Percentiles rank a stretch among this genome's conserved stretches.
Conservation (phyloP, 2,113 vertebrate species). For the Oncorhynchus keta region DNA sequence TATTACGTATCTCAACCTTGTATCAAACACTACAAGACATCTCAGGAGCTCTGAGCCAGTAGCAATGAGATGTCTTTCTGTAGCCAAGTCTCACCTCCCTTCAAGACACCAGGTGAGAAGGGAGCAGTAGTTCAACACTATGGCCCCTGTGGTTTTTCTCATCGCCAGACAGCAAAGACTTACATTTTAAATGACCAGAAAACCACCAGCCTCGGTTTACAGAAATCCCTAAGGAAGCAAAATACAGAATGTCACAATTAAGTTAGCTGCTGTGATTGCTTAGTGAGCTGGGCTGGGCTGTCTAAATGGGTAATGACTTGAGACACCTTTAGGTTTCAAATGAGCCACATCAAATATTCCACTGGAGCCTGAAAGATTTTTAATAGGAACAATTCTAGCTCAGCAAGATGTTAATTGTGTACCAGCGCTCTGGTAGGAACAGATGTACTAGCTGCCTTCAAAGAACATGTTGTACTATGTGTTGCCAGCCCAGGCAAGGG, state of each 20-base stretch:
- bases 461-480: conserved; percentile 41
- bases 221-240: conserved; percentile 21
- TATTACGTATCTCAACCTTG: background rate
- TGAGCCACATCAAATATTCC: conserved; percentile 69
- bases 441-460: conserved; percentile 11
- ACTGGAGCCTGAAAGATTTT: conserved; percentile 40
- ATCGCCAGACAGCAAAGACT: background rate
- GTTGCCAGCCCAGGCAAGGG: conserved; percentile 8
- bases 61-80: too few species aligned
- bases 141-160: too few species aligned
- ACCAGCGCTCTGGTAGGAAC: conserved; percentile 17
- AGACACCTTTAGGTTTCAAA: conserved; percentile 51
- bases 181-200: background rate
- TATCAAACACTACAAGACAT: too few species aligned
- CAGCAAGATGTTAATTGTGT: conserved; percentile 68
- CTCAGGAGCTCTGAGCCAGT: too few species aligned
- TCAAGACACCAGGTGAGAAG: too few species aligned
- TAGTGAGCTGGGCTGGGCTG: conserved; percentile 19
- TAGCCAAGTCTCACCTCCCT: too few species aligned
- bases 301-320: conserved; percentile 4
- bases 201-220: conserved; percentile 6
- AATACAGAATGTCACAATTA: conserved; percentile 12
- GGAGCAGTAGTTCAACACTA: too few species aligned
- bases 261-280: conserved; percentile 46
- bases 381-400: conserved; percentile 53